phyloP scores from a whole-genome alignment of 2,888 invertebrate species.

The Heliconius aoede region DNA sequence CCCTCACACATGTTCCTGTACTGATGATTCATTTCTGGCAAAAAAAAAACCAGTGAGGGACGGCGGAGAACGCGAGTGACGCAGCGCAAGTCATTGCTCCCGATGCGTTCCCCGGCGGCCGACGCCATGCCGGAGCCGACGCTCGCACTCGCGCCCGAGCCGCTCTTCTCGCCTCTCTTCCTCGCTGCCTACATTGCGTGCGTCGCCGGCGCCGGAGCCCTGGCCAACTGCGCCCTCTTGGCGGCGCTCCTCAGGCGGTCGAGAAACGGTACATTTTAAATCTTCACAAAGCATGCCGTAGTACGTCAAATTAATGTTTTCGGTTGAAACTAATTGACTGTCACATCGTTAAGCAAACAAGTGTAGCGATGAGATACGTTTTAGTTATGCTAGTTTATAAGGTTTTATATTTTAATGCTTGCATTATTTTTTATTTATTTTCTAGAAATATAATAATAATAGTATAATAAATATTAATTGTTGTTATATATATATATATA shows the following conservation, averaged over 20 bases:
- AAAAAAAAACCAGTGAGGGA: conserved; percentile 68
- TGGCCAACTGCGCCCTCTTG: conserved; percentile 73
- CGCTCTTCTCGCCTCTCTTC: conserved; percentile 70
- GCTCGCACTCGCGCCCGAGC: conserved; percentile 59
- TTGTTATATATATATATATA: too few species aligned
- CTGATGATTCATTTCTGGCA: conserved; percentile 74
- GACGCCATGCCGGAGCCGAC: conserved; percentile 61
- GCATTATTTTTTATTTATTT: not conserved
- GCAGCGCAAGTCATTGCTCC: conserved; percentile 81
- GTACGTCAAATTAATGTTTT: conserved; percentile 25
- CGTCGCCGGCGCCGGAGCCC: conserved; percentile 74
- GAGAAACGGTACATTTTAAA: conserved; percentile 71
- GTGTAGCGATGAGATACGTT: not conserved
- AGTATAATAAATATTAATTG: not conserved
- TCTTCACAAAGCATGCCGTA: conserved; percentile 36
- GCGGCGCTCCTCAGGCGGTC: conserved; percentile 74
- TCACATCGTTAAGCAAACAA: conserved; percentile 14
- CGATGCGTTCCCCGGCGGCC: conserved; percentile 73
- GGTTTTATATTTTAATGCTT: not conserved
- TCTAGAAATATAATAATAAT: not conserved
- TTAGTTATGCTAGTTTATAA: not conserved
- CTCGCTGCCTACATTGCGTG: conserved; percentile 67
- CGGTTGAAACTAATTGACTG: conserved; percentile 21
- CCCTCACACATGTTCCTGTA: conserved; percentile 70
- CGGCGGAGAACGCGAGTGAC: conserved; percentile 75